Conservation (phyloP, 2,113 vertebrate genomes). For the Mobula birostris region DNA sequence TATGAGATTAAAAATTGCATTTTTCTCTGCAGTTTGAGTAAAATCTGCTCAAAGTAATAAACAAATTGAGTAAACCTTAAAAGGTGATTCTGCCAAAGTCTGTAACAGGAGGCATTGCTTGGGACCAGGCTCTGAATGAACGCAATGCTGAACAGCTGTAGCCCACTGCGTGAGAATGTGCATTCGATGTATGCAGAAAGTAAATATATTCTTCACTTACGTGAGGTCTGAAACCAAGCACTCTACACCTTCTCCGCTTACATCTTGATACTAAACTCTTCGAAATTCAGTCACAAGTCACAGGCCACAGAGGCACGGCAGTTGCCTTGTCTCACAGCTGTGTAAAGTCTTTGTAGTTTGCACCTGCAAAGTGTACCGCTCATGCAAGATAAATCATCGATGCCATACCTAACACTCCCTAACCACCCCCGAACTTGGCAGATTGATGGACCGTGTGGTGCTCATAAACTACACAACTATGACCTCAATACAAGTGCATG, state of each 20-base stretch:
- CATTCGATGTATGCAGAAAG: background rate
- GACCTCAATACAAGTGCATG: slow-evolving; percentile 15
- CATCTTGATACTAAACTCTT: background rate
- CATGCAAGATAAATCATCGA: background rate
- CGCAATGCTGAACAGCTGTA: slow-evolving; percentile 13
- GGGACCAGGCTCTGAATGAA: background rate
- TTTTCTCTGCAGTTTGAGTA: background rate
- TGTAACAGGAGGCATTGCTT: background rate
- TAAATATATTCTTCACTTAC: background rate
- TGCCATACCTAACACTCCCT: background rate
- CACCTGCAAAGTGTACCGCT: slow-evolving; percentile 4
- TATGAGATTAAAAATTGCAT: background rate
- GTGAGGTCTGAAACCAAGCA: background rate
- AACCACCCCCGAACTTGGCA: background rate
- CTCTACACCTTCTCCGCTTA: background rate
- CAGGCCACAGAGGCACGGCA: background rate
- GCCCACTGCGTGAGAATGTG: background rate
- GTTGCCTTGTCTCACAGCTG: slow-evolving; percentile 15
- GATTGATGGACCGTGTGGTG: background rate
- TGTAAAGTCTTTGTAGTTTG: background rate
- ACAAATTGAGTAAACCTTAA: background rate
- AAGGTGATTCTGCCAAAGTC: background rate
- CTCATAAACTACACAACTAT: background rate
- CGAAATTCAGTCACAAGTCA: background rate
- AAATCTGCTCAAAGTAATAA: background rate